Evolutionary conservation across 2,888 invertebrate genomes (phyloP), one percentile per base, ranked within the genome.

Genomic region (Drosophila neonasuta): DNA sequence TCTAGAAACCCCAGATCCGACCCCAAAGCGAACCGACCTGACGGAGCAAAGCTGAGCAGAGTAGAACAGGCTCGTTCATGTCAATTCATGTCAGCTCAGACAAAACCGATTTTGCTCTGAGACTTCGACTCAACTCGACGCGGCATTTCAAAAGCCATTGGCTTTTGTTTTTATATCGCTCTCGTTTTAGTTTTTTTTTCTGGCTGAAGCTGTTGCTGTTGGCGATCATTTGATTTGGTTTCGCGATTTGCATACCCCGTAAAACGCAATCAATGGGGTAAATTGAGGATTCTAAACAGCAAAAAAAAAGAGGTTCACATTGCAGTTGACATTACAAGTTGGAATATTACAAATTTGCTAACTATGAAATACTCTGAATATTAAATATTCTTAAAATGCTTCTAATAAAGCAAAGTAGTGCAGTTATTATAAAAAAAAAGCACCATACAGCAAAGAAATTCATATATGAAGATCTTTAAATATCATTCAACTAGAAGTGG

Each of bases 51-150:
- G 24, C 4, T 5, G 24, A 36, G 32, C 52, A 24, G 24, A 24
- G 24, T 1, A 5, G 24, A 36, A 24, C 52, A 68, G 60, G 55
- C 74, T 62, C 68, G 79, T 64, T 68, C 71, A 75, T 75, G 74
- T 74, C 74, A 74, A 74, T 74, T 74, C 75, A 71, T 74, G 74
- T 74, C 74, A 74, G 75, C 71, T 74, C 60, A 70, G 61, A 70
- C 74, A 59, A 73, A 74, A 73, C 66, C 70, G 66, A 74, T 61
- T 74, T 74, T 52, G 58, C 48, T 48, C 34, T 29, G 44, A 11
- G 34, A 44, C 41, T 41, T 11, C 17, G 2, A n/a, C 39, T 24
- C 13, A n/a, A 8, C 44, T 32, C 69, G 72, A 30, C 59, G 63
- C 45, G 54, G 67, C 71, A 30, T 55, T 68, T 58, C 30, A 61